phyloP scores from a whole-genome alignment of 2,113 vertebrate genomes.

The Saccopteryx leptura region DNA sequence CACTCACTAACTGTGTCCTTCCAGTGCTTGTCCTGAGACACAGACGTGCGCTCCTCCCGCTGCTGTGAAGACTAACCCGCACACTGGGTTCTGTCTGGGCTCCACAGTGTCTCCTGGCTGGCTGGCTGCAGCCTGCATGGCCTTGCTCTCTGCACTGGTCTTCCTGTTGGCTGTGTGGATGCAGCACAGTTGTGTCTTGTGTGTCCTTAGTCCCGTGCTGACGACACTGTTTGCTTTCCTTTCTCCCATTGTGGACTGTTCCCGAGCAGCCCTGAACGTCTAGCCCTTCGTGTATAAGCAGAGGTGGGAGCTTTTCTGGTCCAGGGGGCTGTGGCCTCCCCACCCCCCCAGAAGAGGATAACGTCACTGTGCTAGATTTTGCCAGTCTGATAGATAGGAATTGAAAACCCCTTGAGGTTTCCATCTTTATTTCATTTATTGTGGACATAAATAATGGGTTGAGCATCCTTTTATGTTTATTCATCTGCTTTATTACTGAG shows the following conservation, averaged over 20 bases:
- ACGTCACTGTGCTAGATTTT: not conserved
- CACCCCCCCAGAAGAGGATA: not conserved
- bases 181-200: fast-evolving
- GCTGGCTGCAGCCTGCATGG: fast-evolving
- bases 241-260: not conserved
- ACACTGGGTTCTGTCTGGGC: fast-evolving
- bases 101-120: not conserved
- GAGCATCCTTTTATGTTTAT: not conserved
- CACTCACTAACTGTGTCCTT: too few species aligned
- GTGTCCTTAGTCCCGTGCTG: not conserved
- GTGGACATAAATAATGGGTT: not conserved
- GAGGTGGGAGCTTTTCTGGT: not conserved
- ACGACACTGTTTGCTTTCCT: not conserved
- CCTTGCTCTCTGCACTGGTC: fast-evolving
- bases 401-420: not conserved
- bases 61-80: too few species aligned
- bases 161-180: fast-evolving
- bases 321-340: not conserved
- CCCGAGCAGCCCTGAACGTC: fast-evolving
- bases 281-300: not conserved
- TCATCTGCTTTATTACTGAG: not conserved
- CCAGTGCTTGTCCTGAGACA: not conserved
- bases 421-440: not conserved
- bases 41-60: not conserved
- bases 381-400: not conserved